Conservation (phyloP, 2,113 vertebrate genomes). For the Girardinichthys multiradiatus region DNA sequence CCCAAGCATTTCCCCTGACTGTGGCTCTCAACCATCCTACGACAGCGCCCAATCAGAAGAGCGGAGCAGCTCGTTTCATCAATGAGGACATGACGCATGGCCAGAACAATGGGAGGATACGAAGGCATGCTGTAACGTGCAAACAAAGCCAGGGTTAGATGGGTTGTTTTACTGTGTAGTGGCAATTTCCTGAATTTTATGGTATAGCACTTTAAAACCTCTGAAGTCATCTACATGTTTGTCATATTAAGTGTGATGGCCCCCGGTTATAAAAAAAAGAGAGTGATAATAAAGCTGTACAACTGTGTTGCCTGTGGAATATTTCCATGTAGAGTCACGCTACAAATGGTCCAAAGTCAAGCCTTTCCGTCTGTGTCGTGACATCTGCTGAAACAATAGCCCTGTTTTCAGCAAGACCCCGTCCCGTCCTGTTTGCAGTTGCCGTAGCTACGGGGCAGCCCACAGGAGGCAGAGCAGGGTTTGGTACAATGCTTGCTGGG, state of each 20-base stretch:
- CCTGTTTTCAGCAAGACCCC: conserved; percentile 37
- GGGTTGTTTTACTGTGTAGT: conserved; percentile 26
- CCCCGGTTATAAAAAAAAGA: conserved; percentile 10
- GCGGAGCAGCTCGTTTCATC: conserved; percentile 76
- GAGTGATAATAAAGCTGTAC: conserved; percentile 34
- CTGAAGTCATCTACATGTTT: conserved; percentile 31
- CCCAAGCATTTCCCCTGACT: conserved; percentile 90
- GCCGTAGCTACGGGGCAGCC: conserved; percentile 63
- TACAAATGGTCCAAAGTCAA: conserved; percentile 36
- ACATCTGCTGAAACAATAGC: conserved; percentile 75
- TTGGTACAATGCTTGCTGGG: conserved; percentile 82
- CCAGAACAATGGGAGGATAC: conserved; percentile 99
- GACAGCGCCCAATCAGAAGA: conserved; percentile 84
- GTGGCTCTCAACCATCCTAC: conserved; percentile 92
- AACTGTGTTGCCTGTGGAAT: conserved; percentile 48
- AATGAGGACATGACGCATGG: conserved; percentile 89
- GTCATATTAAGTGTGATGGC: conserved; percentile 38
- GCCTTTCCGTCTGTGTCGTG: conserved; percentile 32
- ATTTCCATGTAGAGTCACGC: conserved; percentile 47
- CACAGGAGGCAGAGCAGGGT: conserved; percentile 64
- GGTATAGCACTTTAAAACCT: conserved; percentile 51
- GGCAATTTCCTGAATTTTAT: conserved; percentile 60
- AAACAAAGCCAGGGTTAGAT: conserved; percentile 72
- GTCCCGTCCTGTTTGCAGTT: conserved; percentile 67
- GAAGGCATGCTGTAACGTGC: conserved; percentile 87